Evolutionary conservation across 2,888 invertebrate genomes (phyloP).

Genomic region (Scaptomyza caliginosa): DNA sequence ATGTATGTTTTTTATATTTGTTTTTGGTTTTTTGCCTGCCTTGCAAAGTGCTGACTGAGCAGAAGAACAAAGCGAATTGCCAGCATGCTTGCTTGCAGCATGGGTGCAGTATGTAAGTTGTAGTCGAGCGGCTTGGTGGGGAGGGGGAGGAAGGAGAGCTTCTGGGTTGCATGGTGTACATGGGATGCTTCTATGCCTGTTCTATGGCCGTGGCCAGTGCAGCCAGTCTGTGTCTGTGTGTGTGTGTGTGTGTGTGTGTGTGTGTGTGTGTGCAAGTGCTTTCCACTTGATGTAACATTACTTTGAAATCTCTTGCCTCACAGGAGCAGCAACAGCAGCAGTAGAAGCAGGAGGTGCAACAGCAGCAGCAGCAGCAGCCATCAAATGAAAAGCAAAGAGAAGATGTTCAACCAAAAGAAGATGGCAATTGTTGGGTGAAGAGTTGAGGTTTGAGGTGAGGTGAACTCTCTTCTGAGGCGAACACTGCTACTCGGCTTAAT

Average conservation of each 20-base stretch:
- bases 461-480: constrained; percentile 20
- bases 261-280: constrained; percentile 68
- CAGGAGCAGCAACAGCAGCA: constrained; percentile 20
- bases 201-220: constrained; percentile 19
- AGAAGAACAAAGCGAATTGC: constrained; percentile 73
- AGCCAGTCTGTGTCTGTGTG: constrained; percentile 12
- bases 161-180: too few species aligned
- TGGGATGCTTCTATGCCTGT: constrained; percentile 46
- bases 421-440: constrained; percentile 21
- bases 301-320: constrained; percentile 73
- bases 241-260: constrained; percentile 5
- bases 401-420: constrained; percentile 62
- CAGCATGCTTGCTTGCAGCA: constrained; percentile 41
- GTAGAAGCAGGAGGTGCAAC: constrained; percentile 18
- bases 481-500: constrained; percentile 71
- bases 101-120: constrained; percentile 31
- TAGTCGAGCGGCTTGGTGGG: neutral
- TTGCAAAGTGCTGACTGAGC: constrained; percentile 70
- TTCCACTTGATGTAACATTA: constrained; percentile 80
- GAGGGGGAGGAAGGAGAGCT: neutral
- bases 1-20: neutral
- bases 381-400: constrained; percentile 77
- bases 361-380: constrained; percentile 17
- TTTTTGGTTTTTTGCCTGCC: constrained; percentile 39
- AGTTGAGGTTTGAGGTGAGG: neutral